Percentiles rank a stretch among this genome's conserved stretches.
These are phyloP conservation scores for Agelas oroides DNA, from an alignment of 37 sponge, comb jelly and placozoan species.

Conservation along the genomic window DNA sequence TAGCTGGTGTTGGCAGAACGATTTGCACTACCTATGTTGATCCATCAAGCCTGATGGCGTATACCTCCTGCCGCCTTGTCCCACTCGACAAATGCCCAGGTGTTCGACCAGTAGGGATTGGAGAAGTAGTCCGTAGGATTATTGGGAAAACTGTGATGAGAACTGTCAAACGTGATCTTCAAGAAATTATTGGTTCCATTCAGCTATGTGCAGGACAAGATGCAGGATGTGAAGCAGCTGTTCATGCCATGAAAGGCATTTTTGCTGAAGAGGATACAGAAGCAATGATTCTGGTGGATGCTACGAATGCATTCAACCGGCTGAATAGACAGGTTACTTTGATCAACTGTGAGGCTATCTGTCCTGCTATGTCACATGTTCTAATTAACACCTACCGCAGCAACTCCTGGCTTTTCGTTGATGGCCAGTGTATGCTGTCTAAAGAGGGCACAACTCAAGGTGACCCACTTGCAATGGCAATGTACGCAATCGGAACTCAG, in stretches of 20 bases:
- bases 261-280: too few relatives aligned
- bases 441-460: too few relatives aligned
- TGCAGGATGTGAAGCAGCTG: constrained; percentile 66
- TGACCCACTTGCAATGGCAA: too few relatives aligned
- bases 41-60: constrained; percentile 16
- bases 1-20: constrained; percentile 37
- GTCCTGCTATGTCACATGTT: constrained; percentile 40
- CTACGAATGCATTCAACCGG: too few relatives aligned
- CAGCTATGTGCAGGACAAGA: constrained; percentile 63
- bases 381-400: constrained; percentile 54
- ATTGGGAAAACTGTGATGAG: too few relatives aligned
- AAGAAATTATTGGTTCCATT: constrained; percentile 35
- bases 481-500: constrained; percentile 53
- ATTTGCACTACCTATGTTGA: constrained; percentile 56
- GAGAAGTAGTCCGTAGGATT: too few relatives aligned
- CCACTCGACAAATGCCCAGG: constrained; percentile 59
- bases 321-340: too few relatives aligned
- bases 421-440: too few relatives aligned
- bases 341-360: constrained; percentile 6
- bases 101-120: too few relatives aligned
- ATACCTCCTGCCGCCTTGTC: constrained; percentile 42
- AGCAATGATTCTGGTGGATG: too few relatives aligned
- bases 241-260: too few relatives aligned
- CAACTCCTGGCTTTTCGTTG: constrained; percentile 14
- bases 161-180: too few relatives aligned